These are phyloP conservation scores for Astropecten irregularis DNA, from an alignment of 53 echinoderm and acorn worm genomes.

Conservation along the genomic window DNA sequence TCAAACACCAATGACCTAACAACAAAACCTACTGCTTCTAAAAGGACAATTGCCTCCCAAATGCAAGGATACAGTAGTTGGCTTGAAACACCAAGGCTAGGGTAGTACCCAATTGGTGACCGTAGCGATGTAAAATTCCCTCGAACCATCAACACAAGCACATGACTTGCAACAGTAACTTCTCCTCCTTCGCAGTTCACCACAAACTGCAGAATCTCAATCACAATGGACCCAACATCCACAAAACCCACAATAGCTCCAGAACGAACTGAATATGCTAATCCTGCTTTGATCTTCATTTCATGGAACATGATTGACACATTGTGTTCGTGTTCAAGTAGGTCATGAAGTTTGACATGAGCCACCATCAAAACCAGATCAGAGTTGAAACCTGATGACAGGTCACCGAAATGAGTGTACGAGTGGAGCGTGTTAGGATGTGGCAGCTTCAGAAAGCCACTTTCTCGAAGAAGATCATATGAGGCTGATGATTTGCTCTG, in stretches of 20 bases:
- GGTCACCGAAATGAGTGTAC: slow-evolving; percentile 39
- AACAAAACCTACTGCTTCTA: slow-evolving; percentile 45
- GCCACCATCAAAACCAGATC: slow-evolving; percentile 30
- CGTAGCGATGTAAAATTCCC: slow-evolving; percentile 47
- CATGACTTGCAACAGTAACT: slow-evolving; percentile 60
- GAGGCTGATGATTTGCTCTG: slow-evolving; percentile 26
- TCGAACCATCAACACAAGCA: slow-evolving; percentile 60
- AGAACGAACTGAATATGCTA: slow-evolving; percentile 15
- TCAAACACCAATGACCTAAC: slow-evolving; percentile 49
- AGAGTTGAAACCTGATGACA: slow-evolving; percentile 14
- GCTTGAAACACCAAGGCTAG: slow-evolving; percentile 24
- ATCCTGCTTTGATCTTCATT: slow-evolving; percentile 35
- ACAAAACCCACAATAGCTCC: slow-evolving; percentile 48
- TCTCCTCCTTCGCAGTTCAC: slow-evolving; percentile 3
- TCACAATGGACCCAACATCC: slow-evolving; percentile 26
- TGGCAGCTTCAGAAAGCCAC: slow-evolving; percentile 44
- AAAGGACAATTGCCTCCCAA: slow-evolving; percentile 31
- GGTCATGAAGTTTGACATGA: neutral
- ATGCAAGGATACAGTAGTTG: slow-evolving; percentile 59
- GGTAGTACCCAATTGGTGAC: slow-evolving; percentile 55
- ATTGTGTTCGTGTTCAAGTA: slow-evolving; percentile 7
- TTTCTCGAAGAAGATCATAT: slow-evolving; percentile 17
- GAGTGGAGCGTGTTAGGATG: slow-evolving; percentile 39
- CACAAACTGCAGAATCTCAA: slow-evolving; percentile 35
- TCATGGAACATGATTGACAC: slow-evolving; percentile 51